Evolutionary conservation across 2,113 vertebrate genomes (phyloP).

Genomic region (Anhinga rufa): DNA sequence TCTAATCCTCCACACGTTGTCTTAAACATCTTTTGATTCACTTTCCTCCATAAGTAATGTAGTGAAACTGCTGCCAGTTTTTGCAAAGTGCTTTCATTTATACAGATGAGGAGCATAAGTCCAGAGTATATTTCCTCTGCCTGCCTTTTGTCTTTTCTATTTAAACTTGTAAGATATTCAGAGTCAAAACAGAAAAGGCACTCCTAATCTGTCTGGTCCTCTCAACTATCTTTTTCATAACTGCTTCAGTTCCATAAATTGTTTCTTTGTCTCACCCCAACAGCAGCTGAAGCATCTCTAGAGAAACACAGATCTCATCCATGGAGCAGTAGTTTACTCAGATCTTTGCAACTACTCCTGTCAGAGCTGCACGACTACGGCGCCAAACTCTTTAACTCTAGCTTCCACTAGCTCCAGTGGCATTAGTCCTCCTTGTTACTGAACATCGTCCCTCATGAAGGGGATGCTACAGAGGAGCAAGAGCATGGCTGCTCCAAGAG

Average conservation of each 20-base stretch:
- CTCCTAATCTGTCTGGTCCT: background rate
- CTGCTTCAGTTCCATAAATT: background rate
- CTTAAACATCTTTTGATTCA: background rate
- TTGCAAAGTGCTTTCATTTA: background rate
- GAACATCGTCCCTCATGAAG: background rate
- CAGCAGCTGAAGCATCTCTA: background rate
- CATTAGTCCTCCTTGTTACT: background rate
- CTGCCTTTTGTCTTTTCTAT: background rate
- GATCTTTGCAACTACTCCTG: background rate
- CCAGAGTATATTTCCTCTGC: background rate
- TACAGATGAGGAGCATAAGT: background rate
- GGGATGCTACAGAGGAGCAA: background rate
- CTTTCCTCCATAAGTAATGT: background rate
- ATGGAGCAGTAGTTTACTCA: background rate
- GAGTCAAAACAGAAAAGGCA: background rate
- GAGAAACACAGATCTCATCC: background rate
- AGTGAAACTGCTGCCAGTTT: background rate
- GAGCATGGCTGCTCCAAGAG: background rate
- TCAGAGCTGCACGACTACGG: background rate
- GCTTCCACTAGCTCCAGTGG: background rate
- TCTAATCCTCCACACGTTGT: background rate
- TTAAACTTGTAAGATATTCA: background rate
- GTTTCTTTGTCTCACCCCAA: background rate
- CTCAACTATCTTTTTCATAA: background rate
- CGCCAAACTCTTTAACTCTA: background rate